A percentile compares a stretch with the other conserved stretches of the same genome.
phyloP scores from a whole-genome alignment of 2,113 vertebrate genomes.

The Oreochromis spilurus region DNA sequence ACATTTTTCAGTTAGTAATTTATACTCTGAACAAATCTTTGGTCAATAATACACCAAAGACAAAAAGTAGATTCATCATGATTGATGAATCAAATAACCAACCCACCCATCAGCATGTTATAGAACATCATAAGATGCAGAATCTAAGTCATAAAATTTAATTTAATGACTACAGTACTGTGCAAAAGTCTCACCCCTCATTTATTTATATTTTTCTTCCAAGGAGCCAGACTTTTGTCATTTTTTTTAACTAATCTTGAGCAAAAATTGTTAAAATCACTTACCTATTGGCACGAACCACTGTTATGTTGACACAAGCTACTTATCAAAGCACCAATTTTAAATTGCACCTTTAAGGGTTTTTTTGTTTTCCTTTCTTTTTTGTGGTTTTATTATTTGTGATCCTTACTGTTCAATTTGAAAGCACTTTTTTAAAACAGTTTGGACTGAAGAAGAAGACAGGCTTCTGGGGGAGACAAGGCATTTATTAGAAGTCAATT shows the following conservation, averaged over 20 bases:
- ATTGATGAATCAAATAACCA: neutral
- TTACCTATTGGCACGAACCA: neutral
- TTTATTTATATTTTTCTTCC: neutral
- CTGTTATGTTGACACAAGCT: neutral
- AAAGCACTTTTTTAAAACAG: neutral
- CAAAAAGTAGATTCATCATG: neutral
- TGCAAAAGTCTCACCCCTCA: neutral
- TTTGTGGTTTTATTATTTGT: neutral
- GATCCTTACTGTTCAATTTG: neutral
- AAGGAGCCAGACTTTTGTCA: neutral
- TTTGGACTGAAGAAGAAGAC: neutral
- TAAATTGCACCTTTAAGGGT: neutral
- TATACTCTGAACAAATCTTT: neutral
- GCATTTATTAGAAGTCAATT: slow-evolving; percentile 42
- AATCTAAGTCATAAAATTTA: neutral
- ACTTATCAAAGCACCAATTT: neutral
- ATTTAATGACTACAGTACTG: neutral
- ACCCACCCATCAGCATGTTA: neutral
- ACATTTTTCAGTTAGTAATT: neutral
- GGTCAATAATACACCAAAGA: neutral
- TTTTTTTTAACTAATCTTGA: neutral
- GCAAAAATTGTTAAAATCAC: neutral
- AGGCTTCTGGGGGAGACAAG: slow-evolving; percentile 16
- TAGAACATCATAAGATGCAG: neutral
- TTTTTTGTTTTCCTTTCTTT: neutral